Evolutionary conservation across 1,140 invertebrate species (phyloP), one percentile per base, ranked within the genome.

Genomic region (Musca vetustissima): DNA sequence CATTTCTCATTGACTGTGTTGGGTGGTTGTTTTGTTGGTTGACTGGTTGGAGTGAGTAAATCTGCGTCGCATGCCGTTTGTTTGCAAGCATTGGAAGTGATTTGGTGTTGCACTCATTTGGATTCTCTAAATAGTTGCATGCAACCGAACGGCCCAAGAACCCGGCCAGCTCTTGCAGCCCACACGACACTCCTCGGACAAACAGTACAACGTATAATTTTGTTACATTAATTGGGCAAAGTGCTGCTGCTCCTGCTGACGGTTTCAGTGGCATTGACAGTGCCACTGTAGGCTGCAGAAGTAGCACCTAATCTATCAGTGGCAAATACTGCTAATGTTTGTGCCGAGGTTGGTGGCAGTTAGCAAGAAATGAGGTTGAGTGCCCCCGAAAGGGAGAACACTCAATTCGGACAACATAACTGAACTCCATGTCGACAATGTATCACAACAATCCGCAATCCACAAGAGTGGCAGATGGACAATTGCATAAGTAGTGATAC

Each of bases 401-500:
- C 36, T 43, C 36, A 13, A 43, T 43, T 11, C 7, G 7, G 1
- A 43, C 36, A 11, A 43, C 36, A 43, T 43, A 43, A 43, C 36
- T 43, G 57, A 36, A 15, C 2, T 43, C 19, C 57, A 61, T 61
- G 57, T 61, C 57, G 19, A 36, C 57, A 61, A 21, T 61, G 32
- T 14, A 61, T 61, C 57, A 61, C 17, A 17, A 28, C 24, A 28
- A 61, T 36, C 28, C 19, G n/a, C n/a, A n/a, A n/a, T n/a, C n/a
- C n/a, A n/a, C n/a, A n/a, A 61, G 57, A 36, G 32, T 61, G 57
- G 57, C 57, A 61, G 57, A 61, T 61, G 57, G 57, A 61, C 57
- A 61, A 61, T 61, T 61, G 57, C 36, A 61, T 61, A 43, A 61
- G 21, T 61, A 28, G 36, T n/a, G 21, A 28, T 19, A 36, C 57